These are phyloP conservation scores for Odontesthes bonariensis DNA, from an alignment of 2,113 vertebrate genomes.

Conservation along the genomic window DNA sequence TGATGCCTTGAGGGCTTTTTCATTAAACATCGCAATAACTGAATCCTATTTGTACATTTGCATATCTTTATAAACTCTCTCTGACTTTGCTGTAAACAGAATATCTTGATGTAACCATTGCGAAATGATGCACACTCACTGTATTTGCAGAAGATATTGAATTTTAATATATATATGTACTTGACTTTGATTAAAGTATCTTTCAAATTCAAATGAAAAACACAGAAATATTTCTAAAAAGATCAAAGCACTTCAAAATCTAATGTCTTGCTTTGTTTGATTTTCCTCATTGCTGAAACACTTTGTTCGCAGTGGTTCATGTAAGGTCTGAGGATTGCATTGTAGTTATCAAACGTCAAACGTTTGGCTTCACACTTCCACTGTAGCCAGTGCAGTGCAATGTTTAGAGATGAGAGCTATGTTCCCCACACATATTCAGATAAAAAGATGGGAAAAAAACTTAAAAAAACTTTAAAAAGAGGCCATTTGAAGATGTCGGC, in stretches of 20 bases:
- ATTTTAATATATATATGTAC: neutral
- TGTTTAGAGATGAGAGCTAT: conserved; percentile 15
- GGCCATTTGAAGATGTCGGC: conserved; percentile 46
- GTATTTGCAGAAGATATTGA: too few species aligned
- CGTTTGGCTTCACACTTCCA: conserved; percentile 14
- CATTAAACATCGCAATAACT: conserved; percentile 11
- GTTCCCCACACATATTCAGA: conserved; percentile 23
- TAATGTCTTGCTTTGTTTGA: neutral
- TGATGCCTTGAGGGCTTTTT: conserved; percentile 47
- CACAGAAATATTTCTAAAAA: neutral
- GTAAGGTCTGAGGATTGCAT: conserved; percentile 31
- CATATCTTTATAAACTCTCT: conserved; percentile 18
- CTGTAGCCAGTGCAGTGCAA: conserved; percentile 2
- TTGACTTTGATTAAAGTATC: neutral
- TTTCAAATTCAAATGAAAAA: neutral
- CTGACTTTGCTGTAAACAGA: neutral
- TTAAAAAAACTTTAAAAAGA: conserved; percentile 16
- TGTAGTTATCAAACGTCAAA: conserved; percentile 35
- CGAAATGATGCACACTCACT: too few species aligned
- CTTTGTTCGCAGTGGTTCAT: conserved; percentile 6
- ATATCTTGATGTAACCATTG: neutral
- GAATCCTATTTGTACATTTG: conserved; percentile 36
- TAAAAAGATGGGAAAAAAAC: neutral
- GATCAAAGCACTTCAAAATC: conserved; percentile 9
- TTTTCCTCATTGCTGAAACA: conserved; percentile 8